A percentile compares a stretch with the other conserved stretches of the same genome.
These are phyloP conservation scores for Trichogramma evanescens DNA, from an alignment of 2,888 invertebrate species.

Conservation along the genomic window DNA sequence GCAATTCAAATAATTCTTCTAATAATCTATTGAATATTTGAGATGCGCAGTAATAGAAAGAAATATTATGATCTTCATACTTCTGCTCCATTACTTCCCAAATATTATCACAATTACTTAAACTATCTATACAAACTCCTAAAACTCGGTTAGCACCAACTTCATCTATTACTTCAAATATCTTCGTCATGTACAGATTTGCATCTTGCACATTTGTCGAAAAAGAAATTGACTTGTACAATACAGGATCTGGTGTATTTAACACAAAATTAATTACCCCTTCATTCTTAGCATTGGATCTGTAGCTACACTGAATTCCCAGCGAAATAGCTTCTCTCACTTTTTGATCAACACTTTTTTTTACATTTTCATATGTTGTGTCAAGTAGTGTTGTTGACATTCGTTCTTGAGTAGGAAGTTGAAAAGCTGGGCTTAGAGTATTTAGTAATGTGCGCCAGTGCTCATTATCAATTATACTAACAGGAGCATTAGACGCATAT, in stretches of 20 bases:
- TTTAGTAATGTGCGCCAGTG: conserved; percentile 23
- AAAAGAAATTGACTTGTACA: conserved; percentile 26
- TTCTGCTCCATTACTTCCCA: conserved; percentile 26
- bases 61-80: conserved; percentile 25
- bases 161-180: conserved; percentile 25
- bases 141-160: conserved; percentile 24
- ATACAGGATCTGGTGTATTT: conserved; percentile 29
- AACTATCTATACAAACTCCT: conserved; percentile 28
- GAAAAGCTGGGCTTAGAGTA: conserved; percentile 24
- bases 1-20: conserved; percentile 24
- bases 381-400: conserved; percentile 21
- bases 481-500: conserved; percentile 24
- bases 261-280: conserved; percentile 30
- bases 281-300: conserved; percentile 25
- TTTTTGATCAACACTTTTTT: conserved; percentile 22
- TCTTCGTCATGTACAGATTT: conserved; percentile 24
- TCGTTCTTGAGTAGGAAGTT: conserved; percentile 20
- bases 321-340: conserved; percentile 21
- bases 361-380: conserved; percentile 20
- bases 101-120: conserved; percentile 26
- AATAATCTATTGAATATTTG: conserved; percentile 30
- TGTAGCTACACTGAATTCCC: conserved; percentile 23
- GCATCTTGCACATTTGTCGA: conserved; percentile 26
- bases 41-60: conserved; percentile 26
- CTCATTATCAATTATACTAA: conserved; percentile 23